Evolutionary conservation across 1,140 invertebrate species (phyloP).

Genomic region (Ceratosolen solmsi): DNA sequence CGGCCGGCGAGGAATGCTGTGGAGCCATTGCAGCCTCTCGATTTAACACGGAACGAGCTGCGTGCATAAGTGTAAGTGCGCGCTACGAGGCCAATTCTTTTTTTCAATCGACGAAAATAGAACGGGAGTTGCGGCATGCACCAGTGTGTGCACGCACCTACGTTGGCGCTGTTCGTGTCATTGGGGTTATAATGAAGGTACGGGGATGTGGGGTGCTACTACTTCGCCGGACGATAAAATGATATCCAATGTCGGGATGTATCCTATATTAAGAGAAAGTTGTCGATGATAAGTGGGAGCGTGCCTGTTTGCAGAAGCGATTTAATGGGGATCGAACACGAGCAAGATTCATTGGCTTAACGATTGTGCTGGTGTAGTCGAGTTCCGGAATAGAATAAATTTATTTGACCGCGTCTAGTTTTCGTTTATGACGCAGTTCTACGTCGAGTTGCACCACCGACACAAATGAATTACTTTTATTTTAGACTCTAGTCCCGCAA

Average conservation of each 20-base stretch:
- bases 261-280: neutral
- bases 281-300: neutral
- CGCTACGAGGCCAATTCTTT: slow-evolving; percentile 1
- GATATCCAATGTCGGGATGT: neutral
- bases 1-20: neutral
- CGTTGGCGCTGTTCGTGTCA: neutral
- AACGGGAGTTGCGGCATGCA: neutral
- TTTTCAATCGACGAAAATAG: slow-evolving; percentile 41
- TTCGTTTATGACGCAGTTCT: neutral
- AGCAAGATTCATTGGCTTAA: slow-evolving; percentile 25
- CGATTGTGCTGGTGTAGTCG: slow-evolving; percentile 7
- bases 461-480: slow-evolving; percentile 15
- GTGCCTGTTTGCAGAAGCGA: neutral
- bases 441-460: neutral
- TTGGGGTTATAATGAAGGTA: neutral
- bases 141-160: neutral
- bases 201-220: neutral
- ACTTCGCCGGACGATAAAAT: neutral
- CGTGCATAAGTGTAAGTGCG: neutral
- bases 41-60: slow-evolving; percentile 6
- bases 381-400: slow-evolving; percentile 38
- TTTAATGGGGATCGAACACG: neutral
- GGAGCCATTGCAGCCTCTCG: slow-evolving; percentile 1
- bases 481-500: neutral
- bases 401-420: slow-evolving; percentile 10